Base-by-base conservation (phyloP, 2,888 invertebrate genomes). In the Iphiclides podalirius region DNA sequence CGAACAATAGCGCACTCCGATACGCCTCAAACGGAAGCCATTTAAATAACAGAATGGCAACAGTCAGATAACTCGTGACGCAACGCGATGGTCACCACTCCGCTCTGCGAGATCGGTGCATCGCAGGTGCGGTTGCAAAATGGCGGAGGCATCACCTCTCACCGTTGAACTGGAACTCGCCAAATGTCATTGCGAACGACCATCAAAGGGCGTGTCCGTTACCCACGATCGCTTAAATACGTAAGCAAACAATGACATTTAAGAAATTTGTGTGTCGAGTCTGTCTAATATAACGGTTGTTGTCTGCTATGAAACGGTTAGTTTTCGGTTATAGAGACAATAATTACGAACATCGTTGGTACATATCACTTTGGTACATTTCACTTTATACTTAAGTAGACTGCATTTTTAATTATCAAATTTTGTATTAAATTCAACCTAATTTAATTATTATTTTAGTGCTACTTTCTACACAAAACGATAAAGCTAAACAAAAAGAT, bases 171-270 rank as follows among this genome's bases (percentile, higher is more conserved):
- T 52, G 52, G 45, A 60, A 49, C n/a, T 60, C 59, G 67, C 62
- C 69, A 82, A 84, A 84, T 84, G 82, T 73, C 83, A 82, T 75
- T 74, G 60, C 59, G 61, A 64, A 17, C 33, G 15, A 33, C n/a
- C n/a, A n/a, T n/a, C 39, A 47, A 43, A 42, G 40, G 33, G 35
- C 26, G 46, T 40, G 48, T 38, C 36, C 33, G 31, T 42, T 44
- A 41, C 31, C 31, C n/a, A 26, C 42, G 16, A 39, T 47, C 28
- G 13, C 31, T 33, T 31, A n/a, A n/a, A n/a, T 28, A 13, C 1
- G 11, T 4, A 23, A 14, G 23, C 4, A 34, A 12, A 20, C 20
- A 31, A 33, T 33, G 11, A 41, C 31, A 31, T 31, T 8, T 11
- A 12, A 31, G 8, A 2, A 2, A 7, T 9, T 7, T 1, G 8